These are phyloP conservation scores for Scaptomyza caliginosa DNA, from an alignment of 2,888 invertebrate genomes.

Conservation along the genomic window DNA sequence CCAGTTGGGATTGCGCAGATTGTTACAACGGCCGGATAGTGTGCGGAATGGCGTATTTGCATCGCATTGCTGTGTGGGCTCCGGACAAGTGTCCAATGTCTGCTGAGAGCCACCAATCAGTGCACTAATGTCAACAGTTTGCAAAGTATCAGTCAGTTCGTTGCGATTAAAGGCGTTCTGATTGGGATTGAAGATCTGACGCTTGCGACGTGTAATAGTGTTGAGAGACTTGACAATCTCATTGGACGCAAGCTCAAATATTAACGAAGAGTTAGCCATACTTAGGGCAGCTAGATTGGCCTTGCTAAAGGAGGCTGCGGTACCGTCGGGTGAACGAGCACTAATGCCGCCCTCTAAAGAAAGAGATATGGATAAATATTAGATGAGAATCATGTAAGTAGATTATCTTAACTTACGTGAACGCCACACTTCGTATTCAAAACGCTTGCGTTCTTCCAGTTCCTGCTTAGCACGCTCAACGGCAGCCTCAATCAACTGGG, in stretches of 20 bases:
- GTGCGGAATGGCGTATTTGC: constrained; percentile 88
- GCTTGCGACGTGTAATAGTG: constrained; percentile 86
- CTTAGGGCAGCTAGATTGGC: constrained; percentile 93
- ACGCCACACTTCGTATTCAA: constrained; percentile 93
- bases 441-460: constrained; percentile 89
- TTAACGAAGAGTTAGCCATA: constrained; percentile 93
- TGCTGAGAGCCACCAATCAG: constrained; percentile 84
- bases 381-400: rapidly evolving
- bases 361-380: constrained; percentile 11
- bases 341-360: constrained; percentile 90
- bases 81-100: constrained; percentile 87
- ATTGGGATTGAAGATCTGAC: constrained; percentile 90
- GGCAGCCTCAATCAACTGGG: constrained; percentile 90
- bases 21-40: constrained; percentile 94
- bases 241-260: constrained; percentile 94
- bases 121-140: constrained; percentile 91
- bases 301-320: constrained; percentile 95
- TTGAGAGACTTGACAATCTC: constrained; percentile 90
- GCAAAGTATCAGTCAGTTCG: constrained; percentile 90
- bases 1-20: constrained; percentile 91
- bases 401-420: constrained; percentile 85
- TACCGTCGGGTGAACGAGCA: constrained; percentile 93
- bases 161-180: constrained; percentile 85
- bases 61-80: constrained; percentile 89
- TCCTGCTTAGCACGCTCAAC: constrained; percentile 92